These are phyloP conservation scores for Drosophila kurseongensis DNA, from an alignment of 1,140 invertebrate genomes.

Conservation along the genomic window DNA sequence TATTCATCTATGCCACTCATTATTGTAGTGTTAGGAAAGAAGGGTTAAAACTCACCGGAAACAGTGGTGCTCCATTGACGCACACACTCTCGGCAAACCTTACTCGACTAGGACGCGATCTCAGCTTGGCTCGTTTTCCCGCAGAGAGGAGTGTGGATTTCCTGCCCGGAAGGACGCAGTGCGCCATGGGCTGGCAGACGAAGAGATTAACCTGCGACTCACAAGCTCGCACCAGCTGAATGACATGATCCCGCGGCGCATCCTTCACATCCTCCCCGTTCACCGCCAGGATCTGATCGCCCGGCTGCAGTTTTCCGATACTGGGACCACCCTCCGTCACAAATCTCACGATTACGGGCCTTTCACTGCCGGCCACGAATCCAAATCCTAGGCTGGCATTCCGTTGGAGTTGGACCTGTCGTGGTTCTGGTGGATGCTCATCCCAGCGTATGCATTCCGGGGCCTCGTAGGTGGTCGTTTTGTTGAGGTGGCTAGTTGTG, in stretches of 20 bases:
- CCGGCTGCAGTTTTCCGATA: slow-evolving; percentile 93
- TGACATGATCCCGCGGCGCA: slow-evolving; percentile 94
- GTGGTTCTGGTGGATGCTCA: slow-evolving; percentile 90
- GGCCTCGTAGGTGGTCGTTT: slow-evolving; percentile 94
- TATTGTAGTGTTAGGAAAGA: no score
- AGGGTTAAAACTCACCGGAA: slow-evolving; percentile 87
- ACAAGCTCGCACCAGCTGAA: slow-evolving; percentile 93
- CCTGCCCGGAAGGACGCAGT: slow-evolving; percentile 88
- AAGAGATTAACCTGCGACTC: slow-evolving; percentile 90
- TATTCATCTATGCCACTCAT: no score
- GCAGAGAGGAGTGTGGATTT: slow-evolving; percentile 94
- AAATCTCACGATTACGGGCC: slow-evolving; percentile 95
- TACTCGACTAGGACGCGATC: slow-evolving; percentile 93
- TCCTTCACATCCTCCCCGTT: slow-evolving; percentile 95
- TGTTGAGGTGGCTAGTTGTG: slow-evolving; percentile 92
- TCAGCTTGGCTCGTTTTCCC: slow-evolving; percentile 93
- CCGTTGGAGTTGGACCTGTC: slow-evolving; percentile 90
- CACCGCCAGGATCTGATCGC: slow-evolving; percentile 95
- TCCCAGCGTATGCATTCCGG: slow-evolving; percentile 87
- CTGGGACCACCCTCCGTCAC: slow-evolving; percentile 95
- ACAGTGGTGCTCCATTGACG: slow-evolving; percentile 92
- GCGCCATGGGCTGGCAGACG: slow-evolving; percentile 92
- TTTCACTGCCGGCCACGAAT: slow-evolving; percentile 96
- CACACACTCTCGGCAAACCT: slow-evolving; percentile 95
- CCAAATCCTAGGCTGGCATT: slow-evolving; percentile 94